Evolutionary conservation across 2,888 invertebrate genomes (phyloP).

Genomic region (Ophion ventricosus): DNA sequence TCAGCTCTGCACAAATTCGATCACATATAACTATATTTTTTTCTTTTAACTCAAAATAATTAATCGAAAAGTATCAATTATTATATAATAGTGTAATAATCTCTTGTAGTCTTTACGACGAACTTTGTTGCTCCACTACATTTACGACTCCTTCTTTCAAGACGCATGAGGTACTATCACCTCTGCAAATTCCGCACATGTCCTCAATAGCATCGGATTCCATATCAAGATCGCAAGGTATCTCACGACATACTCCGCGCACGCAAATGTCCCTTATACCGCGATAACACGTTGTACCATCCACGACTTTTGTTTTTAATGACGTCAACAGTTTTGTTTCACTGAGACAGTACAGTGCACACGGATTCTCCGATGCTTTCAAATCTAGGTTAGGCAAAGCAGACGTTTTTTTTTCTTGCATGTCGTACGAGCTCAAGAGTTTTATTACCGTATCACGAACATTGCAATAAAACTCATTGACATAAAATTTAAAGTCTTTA

Average conservation of each 20-base stretch:
- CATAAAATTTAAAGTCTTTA: neutral
- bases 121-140: constrained; percentile 76
- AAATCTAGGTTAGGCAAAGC: neutral
- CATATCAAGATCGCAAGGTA: constrained; percentile 85
- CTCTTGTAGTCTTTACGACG: constrained; percentile 43
- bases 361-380: constrained; percentile 77
- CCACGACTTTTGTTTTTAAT: constrained; percentile 84
- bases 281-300: constrained; percentile 85
- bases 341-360: constrained; percentile 79
- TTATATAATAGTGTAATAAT: neutral
- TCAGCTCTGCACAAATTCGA: constrained; percentile 61
- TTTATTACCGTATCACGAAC: neutral
- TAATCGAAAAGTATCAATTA: too few species aligned
- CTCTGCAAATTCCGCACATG: constrained; percentile 87
- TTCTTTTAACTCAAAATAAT: neutral
- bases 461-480: neutral
- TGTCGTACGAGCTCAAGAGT: neutral
- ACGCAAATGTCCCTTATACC: constrained; percentile 85
- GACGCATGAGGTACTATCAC: constrained; percentile 85
- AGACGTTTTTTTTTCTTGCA: neutral
- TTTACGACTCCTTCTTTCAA: constrained; percentile 81
- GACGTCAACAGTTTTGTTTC: constrained; percentile 78
- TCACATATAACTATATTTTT: neutral
- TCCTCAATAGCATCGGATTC: constrained; percentile 85
- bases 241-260: constrained; percentile 84